Percentiles rank a stretch among this genome's conserved stretches.
These are phyloP conservation scores for Brachionus paranguensis DNA, from an alignment of 1,140 invertebrate genomes.

Conservation along the genomic window DNA sequence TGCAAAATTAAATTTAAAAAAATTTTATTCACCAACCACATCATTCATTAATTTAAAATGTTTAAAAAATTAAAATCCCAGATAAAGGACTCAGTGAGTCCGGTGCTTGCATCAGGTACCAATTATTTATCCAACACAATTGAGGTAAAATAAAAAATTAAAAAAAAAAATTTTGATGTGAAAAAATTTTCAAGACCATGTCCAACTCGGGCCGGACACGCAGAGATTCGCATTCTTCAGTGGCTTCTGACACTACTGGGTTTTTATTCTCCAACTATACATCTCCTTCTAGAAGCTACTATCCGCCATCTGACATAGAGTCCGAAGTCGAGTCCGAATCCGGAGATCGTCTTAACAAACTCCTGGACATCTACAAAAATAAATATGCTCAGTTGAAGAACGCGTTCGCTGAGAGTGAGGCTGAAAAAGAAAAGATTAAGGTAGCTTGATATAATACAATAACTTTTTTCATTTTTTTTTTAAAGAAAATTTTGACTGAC, in stretches of 20 bases:
- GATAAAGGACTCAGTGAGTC: neutral
- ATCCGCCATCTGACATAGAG: constrained; percentile 29
- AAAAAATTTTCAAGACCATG: neutral
- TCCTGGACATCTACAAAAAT: constrained; percentile 13
- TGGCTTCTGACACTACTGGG: neutral
- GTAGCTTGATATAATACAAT: neutral
- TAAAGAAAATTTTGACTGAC: constrained; percentile 22
- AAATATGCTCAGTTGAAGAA: constrained; percentile 31
- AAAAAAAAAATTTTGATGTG: neutral
- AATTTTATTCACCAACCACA: neutral
- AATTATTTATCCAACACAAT: neutral
- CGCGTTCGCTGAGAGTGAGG: neutral
- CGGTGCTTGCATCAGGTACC: neutral
- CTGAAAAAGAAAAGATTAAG: constrained; percentile 36
- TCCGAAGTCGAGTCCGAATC: constrained; percentile 33
- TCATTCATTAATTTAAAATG: constrained; percentile 2
- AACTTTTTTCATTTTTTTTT: neutral
- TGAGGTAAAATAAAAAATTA: neutral
- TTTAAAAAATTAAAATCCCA: constrained; percentile 34
- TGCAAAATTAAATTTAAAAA: neutral
- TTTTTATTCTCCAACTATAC: neutral
- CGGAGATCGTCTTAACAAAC: neutral
- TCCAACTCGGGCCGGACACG: neutral
- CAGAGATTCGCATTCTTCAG: neutral
- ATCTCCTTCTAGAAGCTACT: neutral